Evolutionary conservation across 2,888 invertebrate species (phyloP), one percentile per base, ranked within the genome.

Genomic region (Rotaria macrura): DNA sequence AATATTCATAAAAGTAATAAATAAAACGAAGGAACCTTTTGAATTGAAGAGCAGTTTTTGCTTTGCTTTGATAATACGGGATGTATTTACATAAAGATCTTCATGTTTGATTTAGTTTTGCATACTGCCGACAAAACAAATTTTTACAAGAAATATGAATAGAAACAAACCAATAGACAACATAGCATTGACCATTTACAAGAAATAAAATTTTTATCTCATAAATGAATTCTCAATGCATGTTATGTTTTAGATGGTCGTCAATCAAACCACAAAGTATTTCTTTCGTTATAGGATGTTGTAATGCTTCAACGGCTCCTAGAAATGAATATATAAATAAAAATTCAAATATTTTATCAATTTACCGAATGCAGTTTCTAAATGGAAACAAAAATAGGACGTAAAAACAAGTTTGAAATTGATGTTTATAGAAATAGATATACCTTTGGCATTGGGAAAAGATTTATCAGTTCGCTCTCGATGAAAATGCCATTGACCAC

Each of bases 381-480:
- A 79, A 74, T 3, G n/a, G 1, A 74, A 40, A 74, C 2, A 25
- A 29, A 43, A 14, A 29, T 29, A 65, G n/a, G 9, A 65, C 5
- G 17, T 29, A 6, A 14, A 29, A 65, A 20, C 20, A 29, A 65
- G 20, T 17, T 34, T n/a, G 0, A 14, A 34, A 34, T 5, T 10
- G n/a, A 72, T 9, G 12, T 34, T 34, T 34, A 10, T 65, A 9
- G 7, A 17, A 6, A 2, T 23, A 43, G 25, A 14, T 5, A 23
- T 79, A 43, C 79, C 79, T 79, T 43, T 79, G 2, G 79, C 79
- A 85, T 99, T 99, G 0, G 99, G 97, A 91, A 93, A 95, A 0
- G 96, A 95, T 92, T 99, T 99, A 91, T 99, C 99, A 0, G 95
- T 96, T 88, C 99, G 92, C 90, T 96, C 95, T 86, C 98, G 93